Base-by-base conservation (phyloP, 2,113 vertebrate genomes). In the Tupaia chinensis region DNA sequence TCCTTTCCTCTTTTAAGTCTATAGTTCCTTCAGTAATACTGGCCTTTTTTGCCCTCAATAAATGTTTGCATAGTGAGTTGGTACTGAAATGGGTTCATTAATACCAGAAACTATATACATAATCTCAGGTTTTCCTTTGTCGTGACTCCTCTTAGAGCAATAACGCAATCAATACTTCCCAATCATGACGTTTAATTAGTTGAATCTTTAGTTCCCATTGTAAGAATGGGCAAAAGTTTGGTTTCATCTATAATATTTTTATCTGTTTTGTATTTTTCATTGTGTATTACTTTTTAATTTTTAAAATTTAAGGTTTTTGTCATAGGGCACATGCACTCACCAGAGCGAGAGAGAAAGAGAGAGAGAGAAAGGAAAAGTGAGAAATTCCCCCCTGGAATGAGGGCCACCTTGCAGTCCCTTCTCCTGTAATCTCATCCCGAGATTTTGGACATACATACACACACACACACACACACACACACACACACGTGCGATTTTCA, bases 121-220 rank as follows among this genome's bases (percentile, higher is more conserved):
- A 54, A 65, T 87, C 72, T 93, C 12, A 80, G 54, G 2, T 87
- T 87, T 68, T 89, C 27, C 65, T 95, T 89, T 89, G 74, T 92
- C 76, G 80, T 91, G 58, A 22, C 16, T 72, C 29, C 7, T 84
- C 73, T 78, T 95, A 27, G 34, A 79, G 3, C 60, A 69, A 0
- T 87, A 70, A 89, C 25, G 16, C 61, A 92, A 9, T 73, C 44
- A 89, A 7, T 89, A 88, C 23, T 95, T 88, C 44, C 22, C 73
- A 87, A 83, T 89, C 58, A 61, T 94, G 58, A 65, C 16, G 74
- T 93, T 93, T 89, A 65, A 89, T 94, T 81, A 82, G 68, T 66
- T 56, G 10, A 83, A 17, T 65, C 56, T 92, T 96, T 34, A 86
- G 69, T 80, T 92, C 79, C 93, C 27, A 81, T 91, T 88, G 34